Evolutionary conservation across 1,140 invertebrate genomes (phyloP).

Genomic region (Brachionus sp.): DNA sequence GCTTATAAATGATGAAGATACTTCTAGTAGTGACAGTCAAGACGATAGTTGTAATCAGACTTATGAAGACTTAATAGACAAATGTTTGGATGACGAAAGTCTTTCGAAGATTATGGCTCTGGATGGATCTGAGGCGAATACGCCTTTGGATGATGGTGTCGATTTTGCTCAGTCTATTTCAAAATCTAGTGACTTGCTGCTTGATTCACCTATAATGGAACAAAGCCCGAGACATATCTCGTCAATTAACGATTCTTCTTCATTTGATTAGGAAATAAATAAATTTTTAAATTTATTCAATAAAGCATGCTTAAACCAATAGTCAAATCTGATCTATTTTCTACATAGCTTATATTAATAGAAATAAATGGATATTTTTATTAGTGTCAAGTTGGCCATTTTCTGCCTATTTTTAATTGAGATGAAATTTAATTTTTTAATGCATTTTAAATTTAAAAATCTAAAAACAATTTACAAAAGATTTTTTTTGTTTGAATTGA

Average conservation of each 20-base stretch:
- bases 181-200: neutral
- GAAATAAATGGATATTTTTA: too few species aligned
- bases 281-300: neutral
- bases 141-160: neutral
- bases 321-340: neutral
- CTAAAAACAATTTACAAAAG: too few species aligned
- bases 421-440: too few species aligned
- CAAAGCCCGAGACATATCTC: neutral
- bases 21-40: neutral
- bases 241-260: neutral
- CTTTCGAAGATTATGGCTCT: neutral
- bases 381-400: too few species aligned
- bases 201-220: neutral
- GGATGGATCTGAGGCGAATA: neutral
- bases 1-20: neutral
- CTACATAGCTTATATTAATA: too few species aligned
- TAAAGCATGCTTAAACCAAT: neutral
- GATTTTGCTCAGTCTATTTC: neutral
- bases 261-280: neutral
- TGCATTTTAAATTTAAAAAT: too few species aligned
- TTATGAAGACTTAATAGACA: slow-evolving; percentile 17
- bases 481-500: too few species aligned
- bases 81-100: neutral
- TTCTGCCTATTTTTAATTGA: too few species aligned
- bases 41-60: neutral